Conservation (phyloP, 1,140 invertebrate species). For the Stegodyphus dumicola region DNA sequence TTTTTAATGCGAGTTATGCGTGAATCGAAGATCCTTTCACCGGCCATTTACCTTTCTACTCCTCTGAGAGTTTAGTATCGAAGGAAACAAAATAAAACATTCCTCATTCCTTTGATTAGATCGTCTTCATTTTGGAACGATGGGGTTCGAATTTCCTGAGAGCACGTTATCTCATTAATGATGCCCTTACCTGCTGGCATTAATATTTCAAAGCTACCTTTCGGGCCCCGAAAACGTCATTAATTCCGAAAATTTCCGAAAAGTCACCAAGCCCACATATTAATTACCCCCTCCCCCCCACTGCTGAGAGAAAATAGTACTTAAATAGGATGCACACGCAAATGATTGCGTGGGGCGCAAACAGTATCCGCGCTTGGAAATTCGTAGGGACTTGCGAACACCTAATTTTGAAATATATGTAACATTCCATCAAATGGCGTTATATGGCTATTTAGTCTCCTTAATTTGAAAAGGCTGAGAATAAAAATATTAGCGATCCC, state of each 20-base stretch:
- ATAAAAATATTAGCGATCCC: too few species aligned
- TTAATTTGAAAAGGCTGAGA: too few species aligned
- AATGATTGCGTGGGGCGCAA: background rate
- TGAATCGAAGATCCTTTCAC: too few species aligned
- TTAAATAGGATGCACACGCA: slow-evolving; percentile 46
- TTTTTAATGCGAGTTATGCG: too few species aligned
- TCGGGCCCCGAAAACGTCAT: slow-evolving; percentile 31
- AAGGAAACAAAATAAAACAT: slow-evolving; percentile 19
- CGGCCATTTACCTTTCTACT: too few species aligned
- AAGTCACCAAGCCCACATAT: slow-evolving; percentile 54
- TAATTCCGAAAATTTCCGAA: slow-evolving; percentile 49
- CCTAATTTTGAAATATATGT: too few species aligned
- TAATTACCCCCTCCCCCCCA: slow-evolving; percentile 38
- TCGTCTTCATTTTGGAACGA: slow-evolving; percentile 34
- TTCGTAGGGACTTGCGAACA: slow-evolving; percentile 13
- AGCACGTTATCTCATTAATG: slow-evolving; percentile 47
- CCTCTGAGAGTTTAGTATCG: background rate
- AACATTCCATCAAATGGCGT: too few species aligned
- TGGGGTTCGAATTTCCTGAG: background rate
- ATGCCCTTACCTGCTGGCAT: slow-evolving; percentile 26
- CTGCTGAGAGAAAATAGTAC: background rate
- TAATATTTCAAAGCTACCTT: slow-evolving; percentile 51
- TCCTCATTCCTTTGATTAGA: slow-evolving; percentile 22
- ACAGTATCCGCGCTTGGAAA: background rate
- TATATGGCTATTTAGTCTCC: too few species aligned